Percentiles rank a stretch among this genome's conserved stretches.
These are phyloP conservation scores for Tenebrosternarchus preto DNA, from an alignment of 2,113 vertebrate species.

Conservation along the genomic window DNA sequence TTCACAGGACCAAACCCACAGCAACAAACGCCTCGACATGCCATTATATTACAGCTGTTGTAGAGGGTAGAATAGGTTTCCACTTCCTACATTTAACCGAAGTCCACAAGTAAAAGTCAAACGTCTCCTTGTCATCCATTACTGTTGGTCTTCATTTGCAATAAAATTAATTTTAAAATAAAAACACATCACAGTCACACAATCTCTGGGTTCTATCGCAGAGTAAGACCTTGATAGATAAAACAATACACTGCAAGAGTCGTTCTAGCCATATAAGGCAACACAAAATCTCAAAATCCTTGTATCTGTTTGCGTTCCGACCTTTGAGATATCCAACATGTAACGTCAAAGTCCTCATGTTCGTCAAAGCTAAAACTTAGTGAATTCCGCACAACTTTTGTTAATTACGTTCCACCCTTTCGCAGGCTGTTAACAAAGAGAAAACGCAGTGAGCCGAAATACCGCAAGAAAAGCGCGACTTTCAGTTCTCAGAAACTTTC, in stretches of 20 bases:
- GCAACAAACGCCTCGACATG: constrained; percentile 78
- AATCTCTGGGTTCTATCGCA: too few relatives aligned
- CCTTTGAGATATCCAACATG: too few relatives aligned
- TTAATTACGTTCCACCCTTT: too few relatives aligned
- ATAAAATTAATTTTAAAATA: background rate
- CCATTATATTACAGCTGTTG: constrained; percentile 76
- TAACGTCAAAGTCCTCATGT: too few relatives aligned
- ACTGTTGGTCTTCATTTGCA: constrained; percentile 19
- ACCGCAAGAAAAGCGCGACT: too few relatives aligned
- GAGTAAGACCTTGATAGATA: background rate
- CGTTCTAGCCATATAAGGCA: background rate
- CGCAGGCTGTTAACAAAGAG: too few relatives aligned
- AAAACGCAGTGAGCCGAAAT: too few relatives aligned
- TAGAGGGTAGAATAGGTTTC: constrained; percentile 27
- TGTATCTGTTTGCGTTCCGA: too few relatives aligned
- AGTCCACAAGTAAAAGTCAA: constrained; percentile 11
- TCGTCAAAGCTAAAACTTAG: too few relatives aligned
- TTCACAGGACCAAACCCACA: constrained; percentile 79
- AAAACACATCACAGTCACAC: background rate
- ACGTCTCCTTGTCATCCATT: constrained; percentile 36
- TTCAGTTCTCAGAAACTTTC: too few relatives aligned
- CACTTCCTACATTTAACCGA: constrained; percentile 40
- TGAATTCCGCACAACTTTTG: too few relatives aligned
- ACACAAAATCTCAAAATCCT: too few relatives aligned
- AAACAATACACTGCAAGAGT: background rate